Conservation (phyloP, 92 coral and sea anemone species). For the Parazoanthus atlanticus region DNA sequence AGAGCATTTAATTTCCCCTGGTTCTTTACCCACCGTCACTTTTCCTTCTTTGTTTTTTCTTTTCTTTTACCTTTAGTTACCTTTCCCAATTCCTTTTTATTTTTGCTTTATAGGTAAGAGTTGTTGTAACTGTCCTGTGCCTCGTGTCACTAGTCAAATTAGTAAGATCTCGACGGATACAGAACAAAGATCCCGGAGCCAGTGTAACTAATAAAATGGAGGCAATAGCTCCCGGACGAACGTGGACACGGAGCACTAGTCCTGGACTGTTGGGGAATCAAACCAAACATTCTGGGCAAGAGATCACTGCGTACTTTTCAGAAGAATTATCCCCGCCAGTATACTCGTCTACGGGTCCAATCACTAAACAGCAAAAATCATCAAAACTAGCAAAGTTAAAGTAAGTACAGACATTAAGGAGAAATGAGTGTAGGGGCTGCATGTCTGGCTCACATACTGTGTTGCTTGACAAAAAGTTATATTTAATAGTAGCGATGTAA, state of each 20-base stretch:
- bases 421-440: not conserved
- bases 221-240: not conserved
- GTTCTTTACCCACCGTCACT: no score
- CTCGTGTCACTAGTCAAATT: slow-evolving; percentile 7
- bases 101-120: not conserved
- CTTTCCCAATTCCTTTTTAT: not conserved
- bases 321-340: not conserved
- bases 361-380: not conserved
- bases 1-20: no score
- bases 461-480: not conserved
- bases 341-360: not conserved
- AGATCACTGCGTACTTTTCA: not conserved
- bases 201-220: not conserved
- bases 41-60: not conserved
- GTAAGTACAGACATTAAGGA: not conserved
- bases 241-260: not conserved
- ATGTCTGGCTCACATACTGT: no score
- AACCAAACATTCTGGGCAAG: not conserved
- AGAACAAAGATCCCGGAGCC: not conserved
- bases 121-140: slow-evolving; percentile 1
- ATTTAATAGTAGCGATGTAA: not conserved
- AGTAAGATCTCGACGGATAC: not conserved
- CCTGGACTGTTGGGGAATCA: not conserved
- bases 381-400: not conserved
- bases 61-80: not conserved